A percentile compares a stretch with the other conserved stretches of the same genome.
Evolutionary conservation across 2,797 vertebrate species (phyloP).

Genomic region (Silurus lanzhouensis): DNA sequence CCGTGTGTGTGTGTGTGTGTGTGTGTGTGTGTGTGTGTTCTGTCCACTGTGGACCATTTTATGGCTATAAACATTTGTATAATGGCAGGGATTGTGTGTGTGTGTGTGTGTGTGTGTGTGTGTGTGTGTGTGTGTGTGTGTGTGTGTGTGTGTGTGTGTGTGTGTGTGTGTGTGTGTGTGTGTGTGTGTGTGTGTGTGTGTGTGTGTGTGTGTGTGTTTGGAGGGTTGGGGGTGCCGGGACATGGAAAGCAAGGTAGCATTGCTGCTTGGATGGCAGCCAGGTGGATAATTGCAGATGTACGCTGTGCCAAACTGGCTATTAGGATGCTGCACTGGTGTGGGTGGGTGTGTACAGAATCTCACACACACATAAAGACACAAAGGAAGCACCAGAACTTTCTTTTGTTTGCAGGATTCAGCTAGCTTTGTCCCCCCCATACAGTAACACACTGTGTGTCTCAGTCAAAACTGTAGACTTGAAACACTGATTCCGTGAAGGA

Average conservation of each 20-base stretch:
- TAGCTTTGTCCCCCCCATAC: not conserved
- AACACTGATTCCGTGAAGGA: too few species aligned
- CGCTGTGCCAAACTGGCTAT: conserved; percentile 68
- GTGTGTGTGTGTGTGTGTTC: too few species aligned
- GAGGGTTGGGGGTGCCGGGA: conserved; percentile 19
- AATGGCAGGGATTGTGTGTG: not conserved
- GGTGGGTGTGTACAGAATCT: not conserved
- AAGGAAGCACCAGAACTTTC: not conserved
- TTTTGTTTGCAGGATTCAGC: not conserved
- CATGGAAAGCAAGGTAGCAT: conserved; percentile 22
- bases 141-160: conserved; percentile 37
- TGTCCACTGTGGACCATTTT: not conserved
- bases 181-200: conserved; percentile 18
- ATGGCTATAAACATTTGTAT: conserved; percentile 7
- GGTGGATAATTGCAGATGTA: conserved; percentile 61
- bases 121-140: conserved; percentile 38
- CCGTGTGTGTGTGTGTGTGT: not conserved
- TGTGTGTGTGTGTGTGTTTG: conserved; percentile 43
- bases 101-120: conserved; percentile 28
- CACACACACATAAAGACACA: conserved; percentile 10
- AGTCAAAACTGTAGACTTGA: too few species aligned
- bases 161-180: conserved; percentile 32
- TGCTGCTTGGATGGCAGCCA: conserved; percentile 51
- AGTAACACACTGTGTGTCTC: not conserved
- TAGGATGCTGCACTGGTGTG: conserved; percentile 54